Conservation (phyloP, 2,113 vertebrate genomes). For the Nothobranchius kuhntae region DNA sequence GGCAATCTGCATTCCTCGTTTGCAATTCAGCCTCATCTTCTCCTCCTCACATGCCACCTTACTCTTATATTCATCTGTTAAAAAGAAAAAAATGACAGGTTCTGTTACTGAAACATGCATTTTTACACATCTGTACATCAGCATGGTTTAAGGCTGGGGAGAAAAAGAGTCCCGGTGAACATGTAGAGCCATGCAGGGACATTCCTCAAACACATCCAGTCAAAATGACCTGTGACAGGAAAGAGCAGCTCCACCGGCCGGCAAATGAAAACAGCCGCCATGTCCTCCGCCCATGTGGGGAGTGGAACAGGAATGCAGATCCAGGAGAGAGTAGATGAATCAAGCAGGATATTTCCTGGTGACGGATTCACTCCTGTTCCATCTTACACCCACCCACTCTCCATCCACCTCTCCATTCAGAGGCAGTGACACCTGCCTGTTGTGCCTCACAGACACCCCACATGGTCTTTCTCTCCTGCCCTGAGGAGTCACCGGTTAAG, state of each 20-base stretch:
- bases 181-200: conserved; percentile 65
- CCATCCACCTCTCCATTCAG: conserved; percentile 57
- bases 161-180: conserved; percentile 37
- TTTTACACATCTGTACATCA: too few relatives aligned
- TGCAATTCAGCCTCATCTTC: conserved; percentile 87
- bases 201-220: conserved; percentile 70
- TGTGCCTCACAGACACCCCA: conserved; percentile 57
- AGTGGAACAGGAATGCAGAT: conserved; percentile 67
- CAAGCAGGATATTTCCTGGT: conserved; percentile 24
- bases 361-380: conserved; percentile 41
- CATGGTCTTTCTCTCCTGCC: conserved; percentile 42
- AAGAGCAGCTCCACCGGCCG: conserved; percentile 36
- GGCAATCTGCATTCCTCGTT: conserved; percentile 87
- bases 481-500: conserved; percentile 65
- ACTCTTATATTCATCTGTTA: conserved; percentile 88
- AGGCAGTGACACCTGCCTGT: conserved; percentile 69
- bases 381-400: conserved; percentile 28
- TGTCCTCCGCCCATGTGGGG: conserved; percentile 49
- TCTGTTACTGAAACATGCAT: too few relatives aligned
- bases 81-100: not conserved
- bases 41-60: conserved; percentile 91
- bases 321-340: conserved; percentile 14
- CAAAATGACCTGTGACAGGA: conserved; percentile 70
- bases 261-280: conserved; percentile 54
- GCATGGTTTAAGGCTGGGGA: too few relatives aligned